Conservation (phyloP, 2,113 vertebrate species). For the Mastomys natalensis region DNA sequence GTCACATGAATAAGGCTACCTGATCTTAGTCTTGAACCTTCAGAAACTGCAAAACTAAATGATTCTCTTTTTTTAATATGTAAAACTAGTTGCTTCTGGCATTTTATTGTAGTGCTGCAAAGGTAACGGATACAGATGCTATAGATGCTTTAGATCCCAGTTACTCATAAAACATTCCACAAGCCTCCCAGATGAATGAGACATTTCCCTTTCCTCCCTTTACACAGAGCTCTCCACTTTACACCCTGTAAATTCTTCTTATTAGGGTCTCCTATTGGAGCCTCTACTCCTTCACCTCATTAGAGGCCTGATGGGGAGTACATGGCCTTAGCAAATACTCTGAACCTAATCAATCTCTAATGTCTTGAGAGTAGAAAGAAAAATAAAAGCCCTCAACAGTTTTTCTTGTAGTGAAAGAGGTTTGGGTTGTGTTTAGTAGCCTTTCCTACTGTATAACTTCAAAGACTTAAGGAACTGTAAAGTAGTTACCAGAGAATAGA, state of each 20-base stretch:
- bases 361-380: neutral
- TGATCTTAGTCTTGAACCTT: neutral
- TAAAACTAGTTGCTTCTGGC: neutral
- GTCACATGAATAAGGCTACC: neutral
- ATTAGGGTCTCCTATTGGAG: neutral
- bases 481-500: neutral
- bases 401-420: neutral
- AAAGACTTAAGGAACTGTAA: neutral
- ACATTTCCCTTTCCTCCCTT: neutral
- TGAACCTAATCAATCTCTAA: constrained; percentile 15
- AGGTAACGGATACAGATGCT: neutral
- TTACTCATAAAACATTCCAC: neutral
- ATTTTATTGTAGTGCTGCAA: neutral
- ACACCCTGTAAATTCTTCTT: neutral
- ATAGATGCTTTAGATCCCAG: neutral
- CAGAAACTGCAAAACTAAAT: neutral
- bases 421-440: neutral
- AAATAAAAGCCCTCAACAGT: neutral
- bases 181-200: neutral
- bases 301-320: neutral
- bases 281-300: neutral
- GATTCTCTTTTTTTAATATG: neutral
- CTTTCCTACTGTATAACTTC: constrained; percentile 30
- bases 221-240: neutral
- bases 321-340: neutral